Base-by-base conservation (phyloP, 2,113 vertebrate genomes). In the Catharus bicknelli region DNA sequence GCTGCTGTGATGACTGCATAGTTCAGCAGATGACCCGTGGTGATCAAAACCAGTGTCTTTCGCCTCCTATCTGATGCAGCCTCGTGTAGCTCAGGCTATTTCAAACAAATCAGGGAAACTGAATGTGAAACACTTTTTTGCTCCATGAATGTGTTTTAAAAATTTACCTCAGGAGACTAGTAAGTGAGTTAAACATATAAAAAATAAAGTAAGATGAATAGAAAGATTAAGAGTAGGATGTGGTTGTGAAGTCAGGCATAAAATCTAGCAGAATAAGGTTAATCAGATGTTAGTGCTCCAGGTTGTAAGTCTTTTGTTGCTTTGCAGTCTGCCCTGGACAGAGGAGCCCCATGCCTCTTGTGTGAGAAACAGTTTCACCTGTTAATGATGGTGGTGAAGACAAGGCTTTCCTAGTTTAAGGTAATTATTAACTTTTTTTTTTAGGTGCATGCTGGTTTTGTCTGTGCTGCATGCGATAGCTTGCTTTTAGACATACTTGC, bases 1-100 rank as follows among this genome's bases (percentile, higher is more conserved):
- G 92, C 90, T 97, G 90, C 8, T 61, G 5, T 96, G 97, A 97
- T 97, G 96, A 97, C 16, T 1, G 58, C 97, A 97, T 97, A 97
- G 96, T 97, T 97, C 97, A 97, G 86, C 97, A 95, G 97, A 97
- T 90, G 5, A 23, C 26, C 77, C 19, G 1, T 97, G 97, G 58
- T 94, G 97, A 97, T 68, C 67, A 36, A 1, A 4, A 26, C 21
- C 50, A 25, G 21, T 42, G 76, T 96, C 95, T 96, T 97, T 97
- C 34, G 90, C 95, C 86, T 96, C 88, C 95, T 96, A 18, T 96
- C 96, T 97, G 97, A 96, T 84, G 94, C 94, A 93, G 96, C 90
- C 89, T 80, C 14, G 23, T 73, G 23, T 36, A 34, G 13, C 14
- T 62, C 55, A 13, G 47, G 26, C 29, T 30, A 19, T 27, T 70